phyloP scores from a whole-genome alignment of 2,797 vertebrate species.

The Tarsius wallacei region DNA sequence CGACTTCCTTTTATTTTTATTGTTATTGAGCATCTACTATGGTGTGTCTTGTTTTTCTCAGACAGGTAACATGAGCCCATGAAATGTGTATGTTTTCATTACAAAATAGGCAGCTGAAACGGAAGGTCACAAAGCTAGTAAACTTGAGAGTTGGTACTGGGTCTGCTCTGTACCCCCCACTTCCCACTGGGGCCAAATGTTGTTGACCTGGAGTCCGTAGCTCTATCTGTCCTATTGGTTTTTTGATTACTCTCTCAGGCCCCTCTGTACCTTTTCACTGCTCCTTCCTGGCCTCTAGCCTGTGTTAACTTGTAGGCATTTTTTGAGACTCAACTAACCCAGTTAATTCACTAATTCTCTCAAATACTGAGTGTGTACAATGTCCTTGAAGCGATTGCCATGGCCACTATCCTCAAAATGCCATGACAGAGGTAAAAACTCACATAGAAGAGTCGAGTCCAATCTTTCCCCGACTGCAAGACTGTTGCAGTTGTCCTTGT shows the following conservation, averaged over 20 bases:
- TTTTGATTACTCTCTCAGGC: background rate
- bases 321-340: background rate
- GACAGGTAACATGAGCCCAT: background rate
- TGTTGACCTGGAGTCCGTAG: background rate
- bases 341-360: background rate
- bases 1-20: conserved; percentile 18
- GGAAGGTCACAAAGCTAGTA: background rate
- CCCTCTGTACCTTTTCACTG: background rate
- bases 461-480: too few relatives aligned
- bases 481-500: too few relatives aligned
- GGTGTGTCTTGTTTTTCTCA: background rate
- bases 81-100: conserved; percentile 49
- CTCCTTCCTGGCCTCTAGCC: background rate
- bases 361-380: background rate
- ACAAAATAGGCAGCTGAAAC: background rate
- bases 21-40: background rate
- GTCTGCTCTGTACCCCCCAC: background rate
- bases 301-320: background rate
- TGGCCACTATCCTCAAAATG: background rate
- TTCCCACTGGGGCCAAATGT: background rate
- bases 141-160: background rate
- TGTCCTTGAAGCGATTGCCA: background rate
- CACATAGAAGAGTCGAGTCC: too few relatives aligned
- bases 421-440: background rate
- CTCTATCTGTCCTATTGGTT: background rate